Percentiles rank a stretch among this genome's conserved stretches.
Evolutionary conservation across 2,113 vertebrate species (phyloP).

Genomic region (Callipepla squamata): DNA sequence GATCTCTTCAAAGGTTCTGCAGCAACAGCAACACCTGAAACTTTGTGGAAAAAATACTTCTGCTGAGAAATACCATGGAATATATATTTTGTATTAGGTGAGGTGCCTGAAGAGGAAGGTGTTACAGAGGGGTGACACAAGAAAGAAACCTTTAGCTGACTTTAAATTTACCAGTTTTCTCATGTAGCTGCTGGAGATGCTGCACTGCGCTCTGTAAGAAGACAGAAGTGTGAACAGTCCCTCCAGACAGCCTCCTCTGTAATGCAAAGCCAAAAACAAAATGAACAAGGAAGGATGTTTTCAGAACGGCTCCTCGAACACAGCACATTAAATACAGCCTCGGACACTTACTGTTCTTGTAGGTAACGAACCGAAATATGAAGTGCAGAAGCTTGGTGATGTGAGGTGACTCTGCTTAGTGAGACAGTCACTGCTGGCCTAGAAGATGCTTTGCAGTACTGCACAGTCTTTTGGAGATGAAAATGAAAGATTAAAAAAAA

Average conservation of each 20-base stretch:
- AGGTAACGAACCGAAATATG: not conserved
- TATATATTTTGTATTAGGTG: not conserved
- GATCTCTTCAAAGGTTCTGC: not conserved
- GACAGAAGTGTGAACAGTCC: not conserved
- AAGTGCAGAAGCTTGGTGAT: not conserved
- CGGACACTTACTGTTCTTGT: not conserved
- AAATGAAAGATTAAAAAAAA: not conserved
- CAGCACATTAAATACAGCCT: not conserved
- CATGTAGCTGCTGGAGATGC: not conserved
- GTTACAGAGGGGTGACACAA: not conserved
- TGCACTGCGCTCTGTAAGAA: not conserved
- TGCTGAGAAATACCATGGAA: not conserved
- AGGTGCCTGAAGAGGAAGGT: not conserved
- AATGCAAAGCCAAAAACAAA: not conserved
- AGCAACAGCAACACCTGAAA: not conserved
- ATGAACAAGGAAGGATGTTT: not conserved
- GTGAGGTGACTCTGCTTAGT: accelerated
- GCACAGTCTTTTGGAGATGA: not conserved
- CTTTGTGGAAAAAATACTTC: not conserved
- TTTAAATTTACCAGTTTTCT: not conserved
- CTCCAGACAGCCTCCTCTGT: not conserved
- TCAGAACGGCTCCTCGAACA: not conserved
- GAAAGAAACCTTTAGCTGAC: not conserved
- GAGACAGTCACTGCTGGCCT: not conserved
- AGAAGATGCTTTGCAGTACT: not conserved